These are phyloP conservation scores for Glaucomys volans DNA, from an alignment of 2,113 vertebrate species.

Conservation along the genomic window DNA sequence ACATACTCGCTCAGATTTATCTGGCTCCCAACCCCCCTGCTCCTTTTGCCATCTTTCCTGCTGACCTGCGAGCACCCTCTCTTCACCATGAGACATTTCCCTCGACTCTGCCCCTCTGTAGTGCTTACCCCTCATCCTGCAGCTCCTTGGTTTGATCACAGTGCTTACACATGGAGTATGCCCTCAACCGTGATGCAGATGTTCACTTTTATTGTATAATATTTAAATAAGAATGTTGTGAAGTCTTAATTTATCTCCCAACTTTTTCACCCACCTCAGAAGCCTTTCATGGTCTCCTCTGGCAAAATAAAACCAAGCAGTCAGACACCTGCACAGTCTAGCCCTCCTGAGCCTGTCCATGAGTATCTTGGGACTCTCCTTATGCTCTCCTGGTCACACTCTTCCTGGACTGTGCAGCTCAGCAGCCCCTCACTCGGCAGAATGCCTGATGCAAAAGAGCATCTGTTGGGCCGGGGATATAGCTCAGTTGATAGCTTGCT, in stretches of 20 bases:
- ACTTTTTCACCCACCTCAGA: conserved; percentile 22
- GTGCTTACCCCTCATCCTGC: not conserved
- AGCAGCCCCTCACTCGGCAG: not conserved
- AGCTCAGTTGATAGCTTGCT: no score
- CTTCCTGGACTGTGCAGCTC: not conserved
- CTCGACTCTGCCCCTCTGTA: not conserved
- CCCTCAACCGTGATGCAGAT: conserved; percentile 2
- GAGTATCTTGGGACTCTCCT: not conserved
- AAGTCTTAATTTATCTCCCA: not conserved
- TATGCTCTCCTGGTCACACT: not conserved
- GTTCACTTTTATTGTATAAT: conserved; percentile 24
- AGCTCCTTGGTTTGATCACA: not conserved
- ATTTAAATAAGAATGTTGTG: conserved; percentile 51
- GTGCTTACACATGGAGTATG: conserved; percentile 19
- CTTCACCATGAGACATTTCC: not conserved
- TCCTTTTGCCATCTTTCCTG: not conserved
- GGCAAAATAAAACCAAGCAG: not conserved
- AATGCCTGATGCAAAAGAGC: not conserved
- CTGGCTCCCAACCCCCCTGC: not conserved
- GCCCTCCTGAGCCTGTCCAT: not conserved
- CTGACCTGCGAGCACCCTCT: not conserved
- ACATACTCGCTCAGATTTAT: not conserved
- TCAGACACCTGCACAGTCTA: not conserved
- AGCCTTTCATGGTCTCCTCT: not conserved
- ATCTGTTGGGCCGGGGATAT: no score